phyloP scores from a whole-genome alignment of 2,888 invertebrate species.

The Drosophila atripex region DNA sequence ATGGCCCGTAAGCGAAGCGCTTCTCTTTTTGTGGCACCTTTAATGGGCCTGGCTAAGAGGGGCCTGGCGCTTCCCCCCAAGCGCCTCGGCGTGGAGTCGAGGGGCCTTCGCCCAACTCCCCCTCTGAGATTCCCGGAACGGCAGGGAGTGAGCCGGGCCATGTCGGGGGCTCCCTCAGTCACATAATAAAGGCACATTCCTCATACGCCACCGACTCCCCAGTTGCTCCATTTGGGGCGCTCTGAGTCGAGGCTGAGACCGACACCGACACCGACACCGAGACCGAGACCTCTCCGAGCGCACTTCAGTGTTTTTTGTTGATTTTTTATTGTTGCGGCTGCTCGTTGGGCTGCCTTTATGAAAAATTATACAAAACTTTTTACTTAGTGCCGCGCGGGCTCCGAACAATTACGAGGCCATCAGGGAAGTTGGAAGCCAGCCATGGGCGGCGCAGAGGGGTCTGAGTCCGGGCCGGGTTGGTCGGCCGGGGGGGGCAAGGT shows the following conservation, averaged over 20 bases:
- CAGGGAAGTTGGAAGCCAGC: conserved; percentile 13
- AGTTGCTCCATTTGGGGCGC: conserved; percentile 51
- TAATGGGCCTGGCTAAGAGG: conserved; percentile 27
- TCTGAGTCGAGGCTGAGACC: background rate
- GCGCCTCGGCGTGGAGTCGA: no score
- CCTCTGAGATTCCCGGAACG: conserved; percentile 4
- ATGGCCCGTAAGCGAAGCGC: conserved; percentile 27
- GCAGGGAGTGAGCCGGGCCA: no score
- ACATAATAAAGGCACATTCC: conserved; percentile 55
- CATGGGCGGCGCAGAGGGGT: background rate
- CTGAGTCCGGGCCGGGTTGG: no score
- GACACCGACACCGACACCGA: background rate
- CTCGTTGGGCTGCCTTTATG: conserved; percentile 49
- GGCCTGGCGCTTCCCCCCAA: no score
- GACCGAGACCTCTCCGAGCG: background rate
- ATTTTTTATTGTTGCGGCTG: conserved; percentile 39
- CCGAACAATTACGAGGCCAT: conserved; percentile 66
- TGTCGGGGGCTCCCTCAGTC: conserved; percentile 18
- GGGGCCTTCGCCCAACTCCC: conserved; percentile 14
- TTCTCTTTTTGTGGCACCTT: conserved; percentile 22
- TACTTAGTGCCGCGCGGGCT: conserved; percentile 63
- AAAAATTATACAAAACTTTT: conserved; percentile 77
- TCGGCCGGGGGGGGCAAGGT: background rate
- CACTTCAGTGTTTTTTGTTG: conserved; percentile 8
- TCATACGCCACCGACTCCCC: conserved; percentile 67